Evolutionary conservation across 1,140 invertebrate genomes (phyloP), one percentile per base, ranked within the genome.

Genomic region (Goniozus legneri): DNA sequence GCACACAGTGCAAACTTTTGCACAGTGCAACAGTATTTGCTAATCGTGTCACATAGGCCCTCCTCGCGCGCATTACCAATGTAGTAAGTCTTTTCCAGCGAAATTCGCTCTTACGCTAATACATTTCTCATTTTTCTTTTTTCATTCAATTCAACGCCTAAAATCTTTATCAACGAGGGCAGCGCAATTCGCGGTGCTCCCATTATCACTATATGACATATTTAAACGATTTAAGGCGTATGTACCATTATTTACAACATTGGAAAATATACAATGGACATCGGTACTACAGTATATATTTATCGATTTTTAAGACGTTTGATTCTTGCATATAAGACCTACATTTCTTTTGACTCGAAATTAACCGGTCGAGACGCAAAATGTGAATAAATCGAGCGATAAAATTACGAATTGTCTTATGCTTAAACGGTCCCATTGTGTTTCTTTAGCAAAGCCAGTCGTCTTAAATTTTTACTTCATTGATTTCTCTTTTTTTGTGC

Each of bases 191-290:
- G n/a, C n/a, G n/a, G n/a, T n/a, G n/a, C n/a, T n/a, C n/a, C n/a
- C n/a, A 54, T 51, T 31, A 33, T 44, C 47, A 50, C 49, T 51
- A 37, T 54, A 60, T 45, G 42, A 48, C 43, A 40, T 41, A 10
- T 18, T 18, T 41, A 34, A 44, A 44, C 20, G 37, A 34, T 58
- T n/a, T n/a, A 62, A 62, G 58, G 56, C 60, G 60, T 57, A 55
- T 58, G 42, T 60, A 56, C 40, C 40, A n/a, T n/a, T 62, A 62
- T 62, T 48, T 62, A 62, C 60, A 62, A 42, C 58, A 61, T 50
- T 52, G 53, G 58, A 61, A 62, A 62, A 62, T 62, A 58, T 62
- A 62, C 60, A 62, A 61, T 58, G 59, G 50, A 56, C 54, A 48
- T 58, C 46, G 47, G 47, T 56, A 51, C 55, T 62, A 61, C 56